Evolutionary conservation across 2,113 vertebrate genomes (phyloP).

Genomic region (Calidris pygmaea): DNA sequence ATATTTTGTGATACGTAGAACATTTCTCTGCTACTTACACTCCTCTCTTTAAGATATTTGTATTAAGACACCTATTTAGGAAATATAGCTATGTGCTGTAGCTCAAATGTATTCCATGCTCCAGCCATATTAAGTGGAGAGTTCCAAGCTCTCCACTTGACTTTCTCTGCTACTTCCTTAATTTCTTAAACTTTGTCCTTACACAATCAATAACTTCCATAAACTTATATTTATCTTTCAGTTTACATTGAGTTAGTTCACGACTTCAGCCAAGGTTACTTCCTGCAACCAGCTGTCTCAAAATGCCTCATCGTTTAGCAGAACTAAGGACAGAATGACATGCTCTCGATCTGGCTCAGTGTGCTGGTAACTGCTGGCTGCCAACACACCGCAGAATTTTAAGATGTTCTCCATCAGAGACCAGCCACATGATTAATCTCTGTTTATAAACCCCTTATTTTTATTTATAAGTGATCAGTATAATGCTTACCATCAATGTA

Average conservation of each 20-base stretch:
- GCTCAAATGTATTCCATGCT: background rate
- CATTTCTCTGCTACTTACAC: background rate
- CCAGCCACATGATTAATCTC: background rate
- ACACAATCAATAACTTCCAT: background rate
- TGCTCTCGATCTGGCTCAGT: background rate
- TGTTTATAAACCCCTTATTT: background rate
- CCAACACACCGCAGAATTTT: background rate
- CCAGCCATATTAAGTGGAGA: background rate
- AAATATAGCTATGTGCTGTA: background rate
- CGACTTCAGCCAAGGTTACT: background rate
- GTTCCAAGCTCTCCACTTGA: background rate
- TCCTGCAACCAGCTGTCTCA: background rate
- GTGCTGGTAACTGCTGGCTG: background rate
- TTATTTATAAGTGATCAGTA: background rate
- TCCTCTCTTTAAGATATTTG: background rate
- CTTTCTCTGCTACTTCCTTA: background rate
- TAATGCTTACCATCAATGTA: background rate
- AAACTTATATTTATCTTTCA: background rate
- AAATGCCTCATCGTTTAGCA: background rate
- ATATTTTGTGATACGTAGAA: background rate
- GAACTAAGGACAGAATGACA: background rate
- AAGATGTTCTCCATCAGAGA: background rate
- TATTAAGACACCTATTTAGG: background rate
- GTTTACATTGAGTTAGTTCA: background rate
- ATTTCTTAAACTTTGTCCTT: background rate